A percentile compares a stretch with the other conserved stretches of the same genome.
These are phyloP conservation scores for Semnornis frantzii DNA, from an alignment of 2,113 vertebrate genomes.

Conservation along the genomic window DNA sequence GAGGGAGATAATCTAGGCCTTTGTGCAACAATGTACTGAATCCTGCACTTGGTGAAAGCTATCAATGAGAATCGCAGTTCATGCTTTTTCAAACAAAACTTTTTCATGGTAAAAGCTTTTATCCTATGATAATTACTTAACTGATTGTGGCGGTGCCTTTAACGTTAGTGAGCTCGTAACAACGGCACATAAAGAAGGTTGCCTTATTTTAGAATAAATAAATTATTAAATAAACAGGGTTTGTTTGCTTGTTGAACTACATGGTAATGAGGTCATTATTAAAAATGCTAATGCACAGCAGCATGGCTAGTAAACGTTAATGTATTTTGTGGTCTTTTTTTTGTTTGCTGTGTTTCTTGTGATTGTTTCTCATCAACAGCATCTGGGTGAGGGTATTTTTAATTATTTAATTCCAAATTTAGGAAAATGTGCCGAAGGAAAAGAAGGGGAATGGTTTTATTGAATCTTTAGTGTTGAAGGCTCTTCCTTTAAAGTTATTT, in stretches of 20 bases:
- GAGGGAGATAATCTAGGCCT: conserved; percentile 92
- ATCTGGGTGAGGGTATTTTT: conserved; percentile 20
- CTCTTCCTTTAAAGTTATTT: background rate
- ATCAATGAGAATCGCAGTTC: conserved; percentile 85
- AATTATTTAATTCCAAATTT: conserved; percentile 40
- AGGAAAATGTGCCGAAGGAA: background rate
- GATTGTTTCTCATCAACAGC: conserved; percentile 8
- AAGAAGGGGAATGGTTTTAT: background rate
- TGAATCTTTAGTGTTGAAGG: background rate
- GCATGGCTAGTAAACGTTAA: conserved; percentile 32
- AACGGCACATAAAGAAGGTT: conserved; percentile 40
- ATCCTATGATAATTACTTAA: conserved; percentile 90
- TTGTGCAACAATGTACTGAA: conserved; percentile 94
- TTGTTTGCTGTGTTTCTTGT: conserved; percentile 30
- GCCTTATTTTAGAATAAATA: conserved; percentile 52
- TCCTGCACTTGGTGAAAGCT: conserved; percentile 85
- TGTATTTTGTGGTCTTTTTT: conserved; percentile 52
- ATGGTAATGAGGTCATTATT: conserved; percentile 64
- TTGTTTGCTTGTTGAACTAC: conserved; percentile 37
- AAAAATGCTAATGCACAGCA: conserved; percentile 57
- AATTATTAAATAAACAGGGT: conserved; percentile 48
- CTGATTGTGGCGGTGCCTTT: conserved; percentile 79
- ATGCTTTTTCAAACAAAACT: conserved; percentile 86
- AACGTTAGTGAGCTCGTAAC: conserved; percentile 51
- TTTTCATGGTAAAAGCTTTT: conserved; percentile 88